Percentiles rank a stretch among this genome's conserved stretches.
These are phyloP conservation scores for Zaprionus tsacasi DNA, from an alignment of 1,140 invertebrate species.

Conservation along the genomic window DNA sequence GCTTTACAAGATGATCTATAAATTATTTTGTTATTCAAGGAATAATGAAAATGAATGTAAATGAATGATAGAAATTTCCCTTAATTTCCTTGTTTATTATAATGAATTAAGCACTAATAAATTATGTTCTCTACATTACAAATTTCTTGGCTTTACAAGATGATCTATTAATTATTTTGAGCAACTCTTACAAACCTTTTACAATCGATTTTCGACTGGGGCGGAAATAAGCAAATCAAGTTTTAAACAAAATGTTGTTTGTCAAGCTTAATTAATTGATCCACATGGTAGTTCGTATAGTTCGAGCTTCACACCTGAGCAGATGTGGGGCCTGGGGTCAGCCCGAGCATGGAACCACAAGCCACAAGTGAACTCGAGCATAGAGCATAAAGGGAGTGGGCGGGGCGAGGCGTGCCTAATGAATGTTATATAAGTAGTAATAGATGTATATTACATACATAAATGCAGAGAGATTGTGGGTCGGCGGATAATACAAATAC, in stretches of 20 bases:
- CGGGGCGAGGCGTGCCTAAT: conserved; percentile 37
- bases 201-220: background rate
- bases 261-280: background rate
- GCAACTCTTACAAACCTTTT: background rate
- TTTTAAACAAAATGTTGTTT: background rate
- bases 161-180: background rate
- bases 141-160: background rate
- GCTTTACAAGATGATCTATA: background rate
- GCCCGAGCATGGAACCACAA: conserved; percentile 11
- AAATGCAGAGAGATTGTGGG: background rate
- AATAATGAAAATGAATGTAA: too few relatives aligned
- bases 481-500: conserved; percentile 51
- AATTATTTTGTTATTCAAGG: background rate
- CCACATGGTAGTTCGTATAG: background rate
- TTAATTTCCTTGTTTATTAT: background rate
- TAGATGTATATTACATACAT: conserved; percentile 21
- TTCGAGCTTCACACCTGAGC: conserved; percentile 15
- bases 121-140: background rate
- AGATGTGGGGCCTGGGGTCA: background rate
- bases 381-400: conserved; percentile 6
- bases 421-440: conserved; percentile 9
- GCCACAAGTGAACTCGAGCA: conserved; percentile 47
- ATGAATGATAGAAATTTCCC: too few relatives aligned
- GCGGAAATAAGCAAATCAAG: background rate
- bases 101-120: too few relatives aligned